Conservation (phyloP, 2,888 invertebrate species). For the Miltochrista miniata region DNA sequence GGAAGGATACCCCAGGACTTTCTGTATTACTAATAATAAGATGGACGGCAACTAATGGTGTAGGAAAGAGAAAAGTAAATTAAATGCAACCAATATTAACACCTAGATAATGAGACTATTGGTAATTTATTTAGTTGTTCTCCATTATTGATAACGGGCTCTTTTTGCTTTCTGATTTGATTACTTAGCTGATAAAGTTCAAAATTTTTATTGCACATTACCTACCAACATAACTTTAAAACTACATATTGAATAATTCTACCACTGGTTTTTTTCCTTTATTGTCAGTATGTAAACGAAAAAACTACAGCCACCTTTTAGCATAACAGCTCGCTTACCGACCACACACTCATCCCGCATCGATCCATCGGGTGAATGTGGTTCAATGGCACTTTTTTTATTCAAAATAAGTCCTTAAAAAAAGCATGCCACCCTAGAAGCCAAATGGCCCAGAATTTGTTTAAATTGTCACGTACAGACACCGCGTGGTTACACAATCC, state of each 20-base stretch:
- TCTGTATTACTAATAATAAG: no score
- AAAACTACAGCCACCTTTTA: slow-evolving; percentile 35
- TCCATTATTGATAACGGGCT: no score
- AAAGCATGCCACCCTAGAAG: slow-evolving; percentile 77
- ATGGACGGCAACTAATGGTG: no score
- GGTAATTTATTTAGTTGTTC: no score
- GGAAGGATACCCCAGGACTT: no score
- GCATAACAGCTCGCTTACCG: slow-evolving; percentile 38
- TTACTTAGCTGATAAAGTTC: background rate
- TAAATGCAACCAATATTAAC: no score
- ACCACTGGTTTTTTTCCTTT: slow-evolving; percentile 8
- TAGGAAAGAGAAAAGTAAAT: no score
- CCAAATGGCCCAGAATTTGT: slow-evolving; percentile 84
- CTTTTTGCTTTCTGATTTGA: no score
- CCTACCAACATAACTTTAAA: no score
- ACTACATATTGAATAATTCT: no score
- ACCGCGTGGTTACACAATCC: slow-evolving; percentile 78
- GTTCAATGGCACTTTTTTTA: slow-evolving; percentile 69
- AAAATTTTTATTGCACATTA: no score
- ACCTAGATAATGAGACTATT: no score
- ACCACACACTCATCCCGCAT: slow-evolving; percentile 79
- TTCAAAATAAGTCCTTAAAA: slow-evolving; percentile 77
- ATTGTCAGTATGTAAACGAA: slow-evolving; percentile 33
- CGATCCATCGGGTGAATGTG: slow-evolving; percentile 60
- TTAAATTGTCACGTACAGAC: slow-evolving; percentile 84